Base-by-base conservation (phyloP, 2,888 invertebrate genomes). In the Phasia obesa region DNA sequence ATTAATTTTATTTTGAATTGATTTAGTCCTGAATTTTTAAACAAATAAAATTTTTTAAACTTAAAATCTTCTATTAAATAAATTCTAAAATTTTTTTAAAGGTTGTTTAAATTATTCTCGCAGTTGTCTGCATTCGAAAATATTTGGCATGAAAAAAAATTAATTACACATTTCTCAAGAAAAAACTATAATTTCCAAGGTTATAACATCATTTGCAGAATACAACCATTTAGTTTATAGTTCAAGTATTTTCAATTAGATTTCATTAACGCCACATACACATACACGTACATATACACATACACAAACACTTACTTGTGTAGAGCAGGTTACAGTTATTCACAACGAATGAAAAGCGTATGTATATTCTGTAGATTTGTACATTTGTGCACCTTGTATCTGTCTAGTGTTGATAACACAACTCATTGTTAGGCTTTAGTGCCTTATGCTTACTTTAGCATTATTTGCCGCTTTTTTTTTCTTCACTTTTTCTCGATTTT, bases 191-290 rank as follows among this genome's bases (percentile, higher is more conserved):
- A 70, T 77, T 55, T 70, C 62, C 77, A 77, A 70, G 77, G 70
- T 77, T 77, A 64, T 25, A 49, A 35, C 42, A 70, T 77, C 69
- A 77, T 70, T 64, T 77, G 53, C 77, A 62, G 55, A 55, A 38
- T 25, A 35, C 53, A 70, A 55, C n/a, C 70, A 64, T 51, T 74
- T 64, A 67, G 53, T 77, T 77, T 77, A 67, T 77, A 77, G 81
- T 77, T 81, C 81, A 77, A 81, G 81, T 69, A 77, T 69, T 81
- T 81, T 77, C 76, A 81, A 81, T 81, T 81, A 73, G 47, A 81
- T 77, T 77, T 81, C 73, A 81, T 81, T 77, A 81, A 62, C 60
- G 73, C 15, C 35, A 65, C 65, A 75, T n/a, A 35, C 35, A 1
- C 11, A 11, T 6, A 9, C 9, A 31, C 42, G 17, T 21, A 35